Percentiles rank a stretch among this genome's conserved stretches.
Evolutionary conservation across 2,113 vertebrate species (phyloP).

Genomic region (Mobula hypostoma): DNA sequence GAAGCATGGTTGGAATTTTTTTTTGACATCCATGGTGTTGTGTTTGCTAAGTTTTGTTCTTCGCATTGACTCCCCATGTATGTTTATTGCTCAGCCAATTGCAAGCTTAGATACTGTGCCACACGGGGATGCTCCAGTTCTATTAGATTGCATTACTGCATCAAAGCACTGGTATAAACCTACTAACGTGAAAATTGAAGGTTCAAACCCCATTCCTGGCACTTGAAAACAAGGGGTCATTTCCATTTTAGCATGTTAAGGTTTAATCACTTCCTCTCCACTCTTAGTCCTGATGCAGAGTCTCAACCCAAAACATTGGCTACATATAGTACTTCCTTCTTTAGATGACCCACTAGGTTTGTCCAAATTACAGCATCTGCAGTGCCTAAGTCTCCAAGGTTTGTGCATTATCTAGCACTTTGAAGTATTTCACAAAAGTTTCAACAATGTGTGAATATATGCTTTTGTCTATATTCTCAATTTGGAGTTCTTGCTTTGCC

Average conservation of each 20-base stretch:
- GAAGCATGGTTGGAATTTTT: neutral
- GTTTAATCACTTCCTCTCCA: too few species aligned
- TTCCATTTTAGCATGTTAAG: neutral
- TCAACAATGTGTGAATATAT: neutral
- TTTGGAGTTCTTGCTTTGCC: neutral
- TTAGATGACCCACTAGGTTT: too few species aligned
- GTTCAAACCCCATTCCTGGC: neutral
- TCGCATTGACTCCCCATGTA: neutral
- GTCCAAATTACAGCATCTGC: too few species aligned
- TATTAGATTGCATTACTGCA: neutral
- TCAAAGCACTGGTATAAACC: neutral
- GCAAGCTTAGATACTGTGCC: neutral
- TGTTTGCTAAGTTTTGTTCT: neutral
- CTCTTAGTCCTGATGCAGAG: too few species aligned
- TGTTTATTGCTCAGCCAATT: neutral
- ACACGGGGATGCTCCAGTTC: neutral
- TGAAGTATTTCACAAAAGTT: neutral
- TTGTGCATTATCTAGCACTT: neutral
- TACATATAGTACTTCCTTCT: too few species aligned
- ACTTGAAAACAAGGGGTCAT: neutral
- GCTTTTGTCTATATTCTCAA: neutral
- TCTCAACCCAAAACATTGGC: too few species aligned
- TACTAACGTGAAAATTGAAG: neutral
- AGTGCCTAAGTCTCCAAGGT: too few species aligned
- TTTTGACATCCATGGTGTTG: too few species aligned